Evolutionary conservation across 37 sponge, comb jelly and placozoan species (phyloP).

Genomic region (Haliclona indistincta): DNA sequence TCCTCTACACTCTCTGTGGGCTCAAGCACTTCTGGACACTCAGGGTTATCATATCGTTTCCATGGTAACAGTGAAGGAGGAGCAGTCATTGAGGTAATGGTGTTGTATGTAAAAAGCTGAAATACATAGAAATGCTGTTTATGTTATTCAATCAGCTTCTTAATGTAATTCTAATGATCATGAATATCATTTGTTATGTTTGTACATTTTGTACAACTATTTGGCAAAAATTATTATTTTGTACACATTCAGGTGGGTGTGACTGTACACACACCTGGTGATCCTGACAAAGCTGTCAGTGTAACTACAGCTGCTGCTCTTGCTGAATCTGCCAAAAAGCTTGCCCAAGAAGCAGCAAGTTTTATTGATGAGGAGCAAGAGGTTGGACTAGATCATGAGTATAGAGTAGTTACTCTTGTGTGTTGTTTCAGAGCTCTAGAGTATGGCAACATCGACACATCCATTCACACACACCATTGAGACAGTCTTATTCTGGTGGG

Average conservation of each 20-base stretch:
- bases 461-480: too few species aligned
- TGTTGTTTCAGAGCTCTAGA: too few species aligned
- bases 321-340: slow-evolving; percentile 77
- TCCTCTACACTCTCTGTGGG: background rate
- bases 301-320: slow-evolving; percentile 63
- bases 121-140: too few species aligned
- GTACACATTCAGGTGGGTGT: slow-evolving; percentile 44
- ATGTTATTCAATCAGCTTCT: background rate
- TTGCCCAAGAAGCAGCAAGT: slow-evolving; percentile 76
- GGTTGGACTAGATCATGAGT: slow-evolving; percentile 55
- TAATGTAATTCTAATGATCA: background rate
- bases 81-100: background rate
- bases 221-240: background rate
- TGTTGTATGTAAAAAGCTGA: too few species aligned
- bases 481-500: too few species aligned
- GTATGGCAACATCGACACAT: too few species aligned
- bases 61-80: background rate
- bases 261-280: slow-evolving; percentile 25
- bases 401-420: too few species aligned
- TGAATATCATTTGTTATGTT: background rate
- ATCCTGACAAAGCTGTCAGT: slow-evolving; percentile 38
- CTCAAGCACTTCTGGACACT: background rate
- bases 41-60: background rate
- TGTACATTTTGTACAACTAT: background rate
- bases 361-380: slow-evolving; percentile 50